Evolutionary conservation across 2,797 vertebrate genomes (phyloP), one percentile per base, ranked within the genome.

Genomic region (Falco naumanni): DNA sequence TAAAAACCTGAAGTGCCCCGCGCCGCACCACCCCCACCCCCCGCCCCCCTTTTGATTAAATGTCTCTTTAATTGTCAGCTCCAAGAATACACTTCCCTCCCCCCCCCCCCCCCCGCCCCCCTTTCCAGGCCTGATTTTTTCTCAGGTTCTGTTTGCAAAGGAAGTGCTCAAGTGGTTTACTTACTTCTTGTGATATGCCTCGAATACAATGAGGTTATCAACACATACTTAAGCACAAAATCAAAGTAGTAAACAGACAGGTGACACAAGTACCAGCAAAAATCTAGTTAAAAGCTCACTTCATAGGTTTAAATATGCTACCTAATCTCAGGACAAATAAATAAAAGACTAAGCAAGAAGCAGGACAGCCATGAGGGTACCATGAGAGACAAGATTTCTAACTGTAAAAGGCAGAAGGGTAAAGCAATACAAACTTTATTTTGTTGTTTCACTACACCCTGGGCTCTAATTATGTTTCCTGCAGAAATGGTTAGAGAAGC

Each of bases 41-140:
- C 43, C 43, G 4, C 16, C 8, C 43, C 43, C 28, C 13, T 83
- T 76, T 13, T 63, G 53, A 60, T 53, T 56, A 25, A 16, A 11
- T 83, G 77, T 74, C n/a, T 51, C 20, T 31, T 28, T 53, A 79
- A 56, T 1, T 19, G 1, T 31, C 56, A 70, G 50, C 47, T 82
- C 39, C 33, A 41, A 50, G 24, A 83, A 83, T 5, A 3, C 24
- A 51, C 1, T 10, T 5, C 1, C 1, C 26, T 4, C 34, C 34
- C 14, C 13, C 3, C 18, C 2, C 39, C 18, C 2, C 39, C 18
- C 2, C 39, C n/a, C n/a, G n/a, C 14, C 13, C 3, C 18, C 2
- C 39, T 13, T 24, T 13, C 16, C 37, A 39, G 33, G 16, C 45
- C 34, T 51, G 15, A 63, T 41, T 64, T 39, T 47, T 43, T 59